A percentile compares a stretch with the other conserved stretches of the same genome.
These are phyloP conservation scores for Centropus bengalensis DNA, from an alignment of 2,113 vertebrate species.

Conservation along the genomic window DNA sequence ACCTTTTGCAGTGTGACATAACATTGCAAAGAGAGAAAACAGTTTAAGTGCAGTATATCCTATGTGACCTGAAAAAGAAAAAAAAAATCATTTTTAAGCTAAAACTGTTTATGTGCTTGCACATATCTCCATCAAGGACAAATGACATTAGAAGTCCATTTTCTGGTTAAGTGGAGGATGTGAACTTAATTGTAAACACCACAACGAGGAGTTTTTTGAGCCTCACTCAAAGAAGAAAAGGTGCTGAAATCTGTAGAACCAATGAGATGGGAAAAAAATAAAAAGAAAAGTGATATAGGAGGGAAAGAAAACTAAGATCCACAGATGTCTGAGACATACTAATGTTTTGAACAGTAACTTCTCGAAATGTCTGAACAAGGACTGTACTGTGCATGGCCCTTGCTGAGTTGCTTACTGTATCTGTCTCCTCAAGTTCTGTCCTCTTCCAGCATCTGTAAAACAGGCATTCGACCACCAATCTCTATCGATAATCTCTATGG, in stretches of 20 bases:
- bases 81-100: background rate
- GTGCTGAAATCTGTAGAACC: background rate
- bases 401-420: background rate
- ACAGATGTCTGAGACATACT: background rate
- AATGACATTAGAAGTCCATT: background rate
- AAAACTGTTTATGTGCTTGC: background rate
- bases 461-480: background rate
- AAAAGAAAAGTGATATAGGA: accelerated
- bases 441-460: background rate
- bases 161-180: background rate
- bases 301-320: background rate
- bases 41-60: background rate
- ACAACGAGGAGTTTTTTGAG: background rate
- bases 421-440: background rate
- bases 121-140: background rate
- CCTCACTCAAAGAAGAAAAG: background rate
- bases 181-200: background rate
- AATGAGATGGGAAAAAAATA: background rate
- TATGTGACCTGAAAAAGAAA: background rate
- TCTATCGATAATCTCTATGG: background rate
- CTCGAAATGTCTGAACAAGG: background rate
- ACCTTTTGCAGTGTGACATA: background rate
- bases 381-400: background rate
- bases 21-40: background rate
- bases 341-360: background rate